These are phyloP conservation scores for Coregonus sp. DNA, from an alignment of 2,797 vertebrate genomes.

Conservation along the genomic window DNA sequence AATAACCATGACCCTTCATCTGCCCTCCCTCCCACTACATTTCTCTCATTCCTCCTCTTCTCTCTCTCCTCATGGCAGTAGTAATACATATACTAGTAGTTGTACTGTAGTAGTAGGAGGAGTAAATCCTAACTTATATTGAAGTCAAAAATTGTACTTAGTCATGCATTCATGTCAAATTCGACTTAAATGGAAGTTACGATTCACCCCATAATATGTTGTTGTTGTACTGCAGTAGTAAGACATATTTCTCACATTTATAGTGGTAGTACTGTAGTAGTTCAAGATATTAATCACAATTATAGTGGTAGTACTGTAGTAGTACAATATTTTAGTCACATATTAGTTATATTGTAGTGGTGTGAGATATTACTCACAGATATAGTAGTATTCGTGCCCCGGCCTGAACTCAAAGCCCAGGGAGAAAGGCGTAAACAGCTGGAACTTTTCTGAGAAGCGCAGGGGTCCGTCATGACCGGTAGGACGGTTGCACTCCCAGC, in stretches of 20 bases:
- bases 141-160: no score
- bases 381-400: slow-evolving; percentile 96
- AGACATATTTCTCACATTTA: no score
- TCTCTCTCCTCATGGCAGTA: slow-evolving; percentile 7
- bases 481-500: slow-evolving; percentile 96
- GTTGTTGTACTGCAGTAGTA: no score
- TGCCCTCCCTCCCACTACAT: slow-evolving; percentile 58
- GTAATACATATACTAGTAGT: background rate
- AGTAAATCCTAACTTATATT: no score
- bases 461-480: slow-evolving; percentile 90
- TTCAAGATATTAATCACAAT: background rate
- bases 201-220: no score
- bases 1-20: slow-evolving; percentile 67
- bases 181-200: no score
- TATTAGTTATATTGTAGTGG: background rate
- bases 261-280: no score
- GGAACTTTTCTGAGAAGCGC: slow-evolving; percentile 97
- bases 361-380: slow-evolving; percentile 81
- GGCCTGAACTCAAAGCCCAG: slow-evolving; percentile 96
- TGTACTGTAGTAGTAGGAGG: background rate
- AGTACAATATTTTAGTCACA: background rate
- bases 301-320: background rate
- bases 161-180: no score
- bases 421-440: slow-evolving; percentile 98
- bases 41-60: slow-evolving; percentile 20